Evolutionary conservation across 1,140 invertebrate species (phyloP), one percentile per base, ranked within the genome.

Genomic region (Drosophila ficusphila): DNA sequence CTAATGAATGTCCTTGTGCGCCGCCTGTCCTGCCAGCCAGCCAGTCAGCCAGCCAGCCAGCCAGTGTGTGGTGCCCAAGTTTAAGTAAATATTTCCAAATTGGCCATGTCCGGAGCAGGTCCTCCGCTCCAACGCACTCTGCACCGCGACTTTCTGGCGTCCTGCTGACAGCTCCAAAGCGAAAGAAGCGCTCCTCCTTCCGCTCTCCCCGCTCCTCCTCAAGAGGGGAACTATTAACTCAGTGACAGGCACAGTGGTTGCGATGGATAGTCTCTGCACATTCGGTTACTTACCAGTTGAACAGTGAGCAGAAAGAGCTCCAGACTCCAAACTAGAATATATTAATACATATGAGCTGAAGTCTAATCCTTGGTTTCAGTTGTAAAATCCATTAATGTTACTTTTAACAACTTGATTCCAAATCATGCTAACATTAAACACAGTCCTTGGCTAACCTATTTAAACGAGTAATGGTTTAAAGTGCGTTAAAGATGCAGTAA

Each of bases 51-150:
- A 34, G 33, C 18, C 18, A 57, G 25, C 38, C 14, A 38, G 38
- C 11, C 29, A 12, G 46, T 58, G 38, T 25, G 54, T 2, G 49
- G 46, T 34, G 46, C 42, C 42, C 72, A 86, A 88, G 61, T 81
- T 88, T 74, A 81, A 86, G 81, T 86, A 86, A 86, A 86, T 86
- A 86, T 86, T 86, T 86, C 88, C 41, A 81, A 86, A 86, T 86
- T 86, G 81, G 76, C 81, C 82, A 81, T 88, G 76, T 86, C 82
- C 81, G 79, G 72, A 29, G 47, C 52, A 53, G 57, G 56, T n/a
- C n/a, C n/a, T n/a, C 44, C 70, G 14, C 48, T 47, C 54, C 42
- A 39, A 57, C 60, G 19, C 39, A 18, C n/a, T 12, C 11, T 25
- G 38, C 60, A 51, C 52, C 62, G 72, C 60, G 60, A 27, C 38